A percentile compares a stretch with the other conserved stretches of the same genome.
Conservation (phyloP, 2,797 vertebrate genomes). For the Pseudochirops cupreus region DNA sequence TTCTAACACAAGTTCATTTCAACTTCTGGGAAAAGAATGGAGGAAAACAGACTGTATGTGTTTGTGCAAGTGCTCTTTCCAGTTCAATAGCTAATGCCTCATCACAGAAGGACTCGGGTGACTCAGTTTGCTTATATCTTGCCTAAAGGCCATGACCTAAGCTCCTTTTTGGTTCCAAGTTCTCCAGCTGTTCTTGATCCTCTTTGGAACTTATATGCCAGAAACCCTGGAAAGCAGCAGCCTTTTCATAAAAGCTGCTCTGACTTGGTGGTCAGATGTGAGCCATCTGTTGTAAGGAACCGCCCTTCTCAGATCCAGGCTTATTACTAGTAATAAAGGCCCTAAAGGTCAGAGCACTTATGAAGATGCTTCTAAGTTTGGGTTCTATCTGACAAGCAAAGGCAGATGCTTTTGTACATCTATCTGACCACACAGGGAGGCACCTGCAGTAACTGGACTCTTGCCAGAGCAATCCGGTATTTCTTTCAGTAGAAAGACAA, state of each 20-base stretch:
- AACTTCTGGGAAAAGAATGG: constrained; percentile 36
- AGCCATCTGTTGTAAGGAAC: constrained; percentile 70
- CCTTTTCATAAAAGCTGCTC: constrained; percentile 62
- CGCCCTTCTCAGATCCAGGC: constrained; percentile 55
- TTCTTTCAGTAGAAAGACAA: constrained; percentile 45
- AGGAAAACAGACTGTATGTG: constrained; percentile 34
- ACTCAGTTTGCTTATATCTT: constrained; percentile 69
- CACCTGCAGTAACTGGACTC: constrained; percentile 9
- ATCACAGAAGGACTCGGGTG: constrained; percentile 67
- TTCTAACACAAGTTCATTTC: constrained; percentile 41
- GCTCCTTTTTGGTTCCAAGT: constrained; percentile 70
- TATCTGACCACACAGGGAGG: background rate
- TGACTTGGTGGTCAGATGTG: constrained; percentile 78
- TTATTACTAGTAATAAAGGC: constrained; percentile 17
- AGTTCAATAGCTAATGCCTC: constrained; percentile 69
- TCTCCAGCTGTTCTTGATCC: constrained; percentile 81
- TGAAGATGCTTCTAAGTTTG: background rate
- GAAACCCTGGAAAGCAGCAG: constrained; percentile 79
- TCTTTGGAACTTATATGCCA: constrained; percentile 69
- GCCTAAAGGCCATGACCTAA: constrained; percentile 80
- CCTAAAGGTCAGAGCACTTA: background rate
- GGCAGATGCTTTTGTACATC: constrained; percentile 12
- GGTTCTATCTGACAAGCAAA: constrained; percentile 17
- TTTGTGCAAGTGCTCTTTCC: constrained; percentile 53
- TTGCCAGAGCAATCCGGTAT: background rate